A percentile compares a stretch with the other conserved stretches of the same genome.
These are phyloP conservation scores for Tenthredo mesomela DNA, from an alignment of 2,888 invertebrate species.

Conservation along the genomic window DNA sequence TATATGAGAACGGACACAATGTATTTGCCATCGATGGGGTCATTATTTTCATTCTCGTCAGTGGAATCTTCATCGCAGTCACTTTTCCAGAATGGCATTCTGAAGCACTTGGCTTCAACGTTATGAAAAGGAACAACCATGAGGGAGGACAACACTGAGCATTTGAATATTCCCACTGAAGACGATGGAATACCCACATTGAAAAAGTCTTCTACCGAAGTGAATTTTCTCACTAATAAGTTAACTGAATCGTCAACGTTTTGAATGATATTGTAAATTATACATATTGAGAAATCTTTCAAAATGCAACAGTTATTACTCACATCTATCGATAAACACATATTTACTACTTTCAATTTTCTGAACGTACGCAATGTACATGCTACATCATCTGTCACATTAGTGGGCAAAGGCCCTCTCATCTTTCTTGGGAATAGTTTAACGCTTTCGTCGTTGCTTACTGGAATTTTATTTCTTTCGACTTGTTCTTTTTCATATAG, in stretches of 20 bases:
- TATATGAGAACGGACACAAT: no score
- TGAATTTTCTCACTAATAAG: background rate
- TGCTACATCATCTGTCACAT: background rate
- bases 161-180: conserved; percentile 45
- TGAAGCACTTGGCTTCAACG: no score
- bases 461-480: no score
- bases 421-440: no score
- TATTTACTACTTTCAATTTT: conserved; percentile 2
- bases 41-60: no score
- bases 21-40: no score
- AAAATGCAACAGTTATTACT: conserved; percentile 1
- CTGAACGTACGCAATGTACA: background rate
- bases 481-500: background rate
- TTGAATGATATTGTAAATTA: background rate
- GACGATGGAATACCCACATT: conserved; percentile 37
- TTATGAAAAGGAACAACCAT: no score
- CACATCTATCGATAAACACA: background rate
- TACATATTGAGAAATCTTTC: background rate
- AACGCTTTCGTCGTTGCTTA: background rate
- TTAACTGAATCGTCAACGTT: background rate
- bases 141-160: no score
- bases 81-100: no score
- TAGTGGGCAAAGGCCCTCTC: background rate
- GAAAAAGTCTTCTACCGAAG: background rate
- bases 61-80: no score